Conservation (phyloP, 2,797 vertebrate genomes). For the Spinus olivaceus region DNA sequence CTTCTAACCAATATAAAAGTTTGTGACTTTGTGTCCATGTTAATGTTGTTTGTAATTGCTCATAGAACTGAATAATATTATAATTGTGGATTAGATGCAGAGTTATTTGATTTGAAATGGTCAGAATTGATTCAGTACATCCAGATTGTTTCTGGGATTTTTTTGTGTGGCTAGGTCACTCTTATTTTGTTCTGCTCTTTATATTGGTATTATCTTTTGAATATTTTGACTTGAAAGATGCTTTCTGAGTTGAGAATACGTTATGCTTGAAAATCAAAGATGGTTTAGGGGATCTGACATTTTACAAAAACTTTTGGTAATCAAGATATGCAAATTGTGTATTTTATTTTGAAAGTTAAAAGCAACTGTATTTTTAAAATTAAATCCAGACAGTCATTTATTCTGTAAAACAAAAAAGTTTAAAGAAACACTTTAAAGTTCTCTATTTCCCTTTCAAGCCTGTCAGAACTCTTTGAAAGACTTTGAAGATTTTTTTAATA, state of each 20-base stretch:
- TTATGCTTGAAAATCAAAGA: not conserved
- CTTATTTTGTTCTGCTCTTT: not conserved
- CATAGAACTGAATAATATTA: not conserved
- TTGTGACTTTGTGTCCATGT: not conserved
- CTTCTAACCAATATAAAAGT: not conserved
- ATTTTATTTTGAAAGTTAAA: slow-evolving; percentile 16
- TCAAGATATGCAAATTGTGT: not conserved
- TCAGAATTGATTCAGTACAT: not conserved
- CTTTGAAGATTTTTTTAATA: slow-evolving; percentile 50
- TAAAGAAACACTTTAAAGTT: slow-evolving; percentile 42
- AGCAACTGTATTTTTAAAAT: not conserved
- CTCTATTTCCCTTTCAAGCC: slow-evolving; percentile 33
- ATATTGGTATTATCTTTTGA: not conserved
- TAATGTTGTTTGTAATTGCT: not conserved
- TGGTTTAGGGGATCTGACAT: not conserved
- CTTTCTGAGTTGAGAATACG: not conserved
- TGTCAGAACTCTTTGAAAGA: slow-evolving; percentile 38
- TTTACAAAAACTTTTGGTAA: not conserved
- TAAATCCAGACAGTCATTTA: slow-evolving; percentile 6
- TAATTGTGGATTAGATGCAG: not conserved
- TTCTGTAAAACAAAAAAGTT: slow-evolving; percentile 20
- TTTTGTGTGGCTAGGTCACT: not conserved
- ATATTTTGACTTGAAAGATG: not conserved
- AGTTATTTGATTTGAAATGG: not conserved
- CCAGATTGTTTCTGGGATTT: not conserved